phyloP scores from a whole-genome alignment of 2,888 invertebrate species.

The Ceratothoa steindachneri region DNA sequence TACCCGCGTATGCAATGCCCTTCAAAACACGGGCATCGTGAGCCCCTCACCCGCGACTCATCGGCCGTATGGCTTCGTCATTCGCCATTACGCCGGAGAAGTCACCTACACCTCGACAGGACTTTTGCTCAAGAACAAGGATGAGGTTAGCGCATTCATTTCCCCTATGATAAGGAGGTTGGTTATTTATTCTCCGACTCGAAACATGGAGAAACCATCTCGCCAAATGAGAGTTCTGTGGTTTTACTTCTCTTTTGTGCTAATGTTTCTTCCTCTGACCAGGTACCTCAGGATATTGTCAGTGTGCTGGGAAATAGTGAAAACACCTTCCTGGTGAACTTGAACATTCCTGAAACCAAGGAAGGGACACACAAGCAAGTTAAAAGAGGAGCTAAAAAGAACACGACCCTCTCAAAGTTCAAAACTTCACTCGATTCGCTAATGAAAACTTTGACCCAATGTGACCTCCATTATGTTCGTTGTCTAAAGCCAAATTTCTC shows the following conservation, averaged over 20 bases:
- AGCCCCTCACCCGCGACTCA: conserved; percentile 5
- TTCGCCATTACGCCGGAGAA: conserved; percentile 53
- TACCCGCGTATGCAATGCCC: conserved; percentile 36
- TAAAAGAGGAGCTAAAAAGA: conserved; percentile 38
- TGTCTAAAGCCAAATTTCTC: conserved; percentile 53
- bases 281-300: conserved; percentile 45
- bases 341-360: neutral
- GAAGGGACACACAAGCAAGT: conserved; percentile 3
- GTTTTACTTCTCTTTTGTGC: no score
- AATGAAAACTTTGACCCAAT: conserved; percentile 52
- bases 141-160: conserved; percentile 51
- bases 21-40: conserved; percentile 32
- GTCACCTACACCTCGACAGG: conserved; percentile 53
- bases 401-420: conserved; percentile 49
- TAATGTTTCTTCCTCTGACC: no score
- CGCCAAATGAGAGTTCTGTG: no score
- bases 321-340: conserved; percentile 22
- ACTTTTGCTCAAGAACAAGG: conserved; percentile 54
- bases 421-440: conserved; percentile 52
- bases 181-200: no score
- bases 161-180: no score
- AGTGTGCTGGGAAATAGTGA: conserved; percentile 27
- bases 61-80: conserved; percentile 52
- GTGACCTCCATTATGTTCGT: conserved; percentile 54
- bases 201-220: no score